A percentile compares a stretch with the other conserved stretches of the same genome.
Conservation (phyloP, 1,140 invertebrate species). For the Drosophila carrolli region DNA sequence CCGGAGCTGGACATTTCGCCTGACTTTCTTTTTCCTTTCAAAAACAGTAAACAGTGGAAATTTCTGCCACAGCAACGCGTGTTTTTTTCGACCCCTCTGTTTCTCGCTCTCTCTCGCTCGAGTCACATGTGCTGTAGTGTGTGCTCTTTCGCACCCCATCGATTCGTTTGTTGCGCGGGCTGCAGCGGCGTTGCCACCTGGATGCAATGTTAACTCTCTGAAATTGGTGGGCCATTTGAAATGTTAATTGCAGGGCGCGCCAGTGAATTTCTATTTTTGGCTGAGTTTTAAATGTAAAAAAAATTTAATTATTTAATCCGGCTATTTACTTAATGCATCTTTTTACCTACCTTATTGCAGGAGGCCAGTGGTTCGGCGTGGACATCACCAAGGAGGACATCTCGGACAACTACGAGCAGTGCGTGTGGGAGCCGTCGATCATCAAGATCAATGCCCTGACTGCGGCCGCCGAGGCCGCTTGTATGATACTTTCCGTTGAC, state of each 20-base stretch:
- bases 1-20: slow-evolving; percentile 60
- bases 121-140: slow-evolving; percentile 37
- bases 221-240: slow-evolving; percentile 20
- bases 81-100: slow-evolving; percentile 48
- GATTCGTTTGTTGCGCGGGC: slow-evolving; percentile 51
- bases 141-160: slow-evolving; percentile 65
- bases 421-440: slow-evolving; percentile 98
- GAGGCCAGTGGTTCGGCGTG: slow-evolving; percentile 96
- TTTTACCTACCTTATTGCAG: slow-evolving; percentile 36
- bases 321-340: too few species aligned
- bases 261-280: too few species aligned
- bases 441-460: slow-evolving; percentile 99
- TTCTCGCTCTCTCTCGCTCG: slow-evolving; percentile 57
- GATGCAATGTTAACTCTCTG: slow-evolving; percentile 3
- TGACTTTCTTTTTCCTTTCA: not conserved
- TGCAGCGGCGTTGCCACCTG: slow-evolving; percentile 45
- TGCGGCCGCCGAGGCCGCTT: slow-evolving; percentile 98
- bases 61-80: slow-evolving; percentile 55
- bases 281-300: not conserved
- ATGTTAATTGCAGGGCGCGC: not conserved
- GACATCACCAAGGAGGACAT: slow-evolving; percentile 97
- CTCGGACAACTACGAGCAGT: slow-evolving; percentile 96
- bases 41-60: slow-evolving; percentile 22
- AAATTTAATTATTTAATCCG: too few species aligned
- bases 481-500: slow-evolving; percentile 98